Evolutionary conservation across 2,888 invertebrate species (phyloP).

Genomic region (Spilosoma lubricipeda): DNA sequence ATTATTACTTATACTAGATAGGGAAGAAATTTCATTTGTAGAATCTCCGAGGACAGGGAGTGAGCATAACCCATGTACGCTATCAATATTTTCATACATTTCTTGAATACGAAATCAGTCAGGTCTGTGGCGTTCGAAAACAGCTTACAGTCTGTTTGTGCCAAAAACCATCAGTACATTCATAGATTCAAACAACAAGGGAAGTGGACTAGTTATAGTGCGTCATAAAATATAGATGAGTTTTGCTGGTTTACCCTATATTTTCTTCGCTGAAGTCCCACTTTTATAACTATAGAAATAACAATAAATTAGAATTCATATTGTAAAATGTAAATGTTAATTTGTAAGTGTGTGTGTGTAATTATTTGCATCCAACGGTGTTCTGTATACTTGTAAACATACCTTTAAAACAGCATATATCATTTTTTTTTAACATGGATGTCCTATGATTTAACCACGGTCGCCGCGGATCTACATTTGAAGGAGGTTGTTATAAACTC

Average conservation of each 20-base stretch:
- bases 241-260: slow-evolving; percentile 25
- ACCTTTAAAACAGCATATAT: neutral
- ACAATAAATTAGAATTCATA: neutral
- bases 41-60: slow-evolving; percentile 25
- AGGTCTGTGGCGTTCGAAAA: slow-evolving; percentile 51
- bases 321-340: neutral
- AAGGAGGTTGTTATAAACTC: too few relatives aligned
- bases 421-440: neutral
- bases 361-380: neutral
- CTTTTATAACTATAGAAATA: slow-evolving; percentile 22
- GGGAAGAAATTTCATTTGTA: neutral
- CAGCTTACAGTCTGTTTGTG: slow-evolving; percentile 49
- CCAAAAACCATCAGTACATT: slow-evolving; percentile 26
- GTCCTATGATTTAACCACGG: neutral
- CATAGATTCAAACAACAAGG: slow-evolving; percentile 41
- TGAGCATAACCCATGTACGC: slow-evolving; percentile 48
- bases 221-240: slow-evolving; percentile 38
- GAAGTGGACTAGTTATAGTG: slow-evolving; percentile 31
- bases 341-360: neutral
- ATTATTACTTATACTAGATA: neutral
- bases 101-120: slow-evolving; percentile 62
- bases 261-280: slow-evolving; percentile 24
- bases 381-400: neutral
- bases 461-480: too few relatives aligned
- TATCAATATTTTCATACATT: slow-evolving; percentile 44